Evolutionary conservation across 2,797 vertebrate genomes (phyloP).

Genomic region (Sebastes kiyomatsui): DNA sequence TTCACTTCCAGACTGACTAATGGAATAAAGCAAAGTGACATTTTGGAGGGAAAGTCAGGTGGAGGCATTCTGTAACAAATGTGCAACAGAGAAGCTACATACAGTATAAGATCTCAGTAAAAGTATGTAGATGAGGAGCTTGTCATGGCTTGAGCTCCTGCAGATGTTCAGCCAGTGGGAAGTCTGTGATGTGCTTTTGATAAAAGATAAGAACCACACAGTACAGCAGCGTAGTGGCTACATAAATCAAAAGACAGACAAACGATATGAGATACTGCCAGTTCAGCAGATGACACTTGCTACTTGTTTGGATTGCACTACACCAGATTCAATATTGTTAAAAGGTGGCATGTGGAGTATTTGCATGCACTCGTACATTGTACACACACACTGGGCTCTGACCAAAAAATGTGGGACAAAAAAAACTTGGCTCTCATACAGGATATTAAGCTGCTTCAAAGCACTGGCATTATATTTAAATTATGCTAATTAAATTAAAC

Average conservation of each 20-base stretch:
- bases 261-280: constrained; percentile 46
- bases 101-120: neutral
- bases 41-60: constrained; percentile 23
- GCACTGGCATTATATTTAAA: constrained; percentile 61
- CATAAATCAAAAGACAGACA: constrained; percentile 63
- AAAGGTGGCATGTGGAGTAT: constrained; percentile 41
- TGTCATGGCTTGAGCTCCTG: constrained; percentile 37
- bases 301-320: constrained; percentile 44
- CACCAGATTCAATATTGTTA: constrained; percentile 23
- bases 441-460: constrained; percentile 62
- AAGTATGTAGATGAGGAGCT: constrained; percentile 16
- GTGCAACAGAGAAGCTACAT: neutral
- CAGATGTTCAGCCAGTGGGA: constrained; percentile 36
- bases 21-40: constrained; percentile 24
- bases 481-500: constrained; percentile 67
- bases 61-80: neutral
- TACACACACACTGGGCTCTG: constrained; percentile 21
- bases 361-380: constrained; percentile 20
- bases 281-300: constrained; percentile 61
- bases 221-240: constrained; percentile 11
- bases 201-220: constrained; percentile 47
- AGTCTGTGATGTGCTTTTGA: constrained; percentile 49
- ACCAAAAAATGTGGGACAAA: constrained; percentile 35
- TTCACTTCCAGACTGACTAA: constrained; percentile 14
- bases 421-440: constrained; percentile 21